A percentile compares a stretch with the other conserved stretches of the same genome.
Conservation (phyloP, 2,888 invertebrate genomes). For the Tryphoninae sp. region DNA sequence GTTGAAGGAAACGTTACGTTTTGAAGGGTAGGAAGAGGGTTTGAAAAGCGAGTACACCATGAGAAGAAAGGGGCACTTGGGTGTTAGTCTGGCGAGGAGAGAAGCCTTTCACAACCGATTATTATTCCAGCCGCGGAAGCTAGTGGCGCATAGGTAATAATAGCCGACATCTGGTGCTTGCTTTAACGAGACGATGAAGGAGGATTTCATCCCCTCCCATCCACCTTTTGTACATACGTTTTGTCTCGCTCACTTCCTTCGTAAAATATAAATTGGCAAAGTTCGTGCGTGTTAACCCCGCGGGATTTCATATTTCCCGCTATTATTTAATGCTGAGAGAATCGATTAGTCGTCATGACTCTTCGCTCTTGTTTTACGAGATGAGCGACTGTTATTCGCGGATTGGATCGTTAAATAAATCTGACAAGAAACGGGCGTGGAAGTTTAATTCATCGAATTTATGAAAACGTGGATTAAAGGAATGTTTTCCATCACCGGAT, state of each 20-base stretch:
- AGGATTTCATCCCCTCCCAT: not conserved
- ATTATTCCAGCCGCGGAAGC: slow-evolving; percentile 32
- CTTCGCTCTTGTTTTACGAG: not conserved
- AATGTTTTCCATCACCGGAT: too few species aligned
- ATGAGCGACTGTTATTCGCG: too few species aligned
- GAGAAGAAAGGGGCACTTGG: not conserved
- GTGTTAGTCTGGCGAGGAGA: not conserved
- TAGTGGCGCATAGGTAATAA: slow-evolving; percentile 9
- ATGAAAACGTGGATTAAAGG: too few species aligned
- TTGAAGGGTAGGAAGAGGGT: not conserved
- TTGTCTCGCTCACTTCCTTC: not conserved
- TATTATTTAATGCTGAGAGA: not conserved
- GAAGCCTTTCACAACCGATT: slow-evolving; percentile 7
- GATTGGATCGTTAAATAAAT: too few species aligned
- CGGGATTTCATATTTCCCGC: not conserved
- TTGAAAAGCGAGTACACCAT: not conserved
- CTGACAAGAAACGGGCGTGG: too few species aligned
- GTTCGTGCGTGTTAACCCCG: not conserved
- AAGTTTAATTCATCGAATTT: too few species aligned
- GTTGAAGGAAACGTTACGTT: too few species aligned
- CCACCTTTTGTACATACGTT: not conserved
- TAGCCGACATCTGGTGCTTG: slow-evolving; percentile 30
- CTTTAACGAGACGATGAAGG: not conserved
- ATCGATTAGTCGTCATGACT: not conserved
- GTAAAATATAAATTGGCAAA: not conserved